Evolutionary conservation across 92 coral and sea anemone species (phyloP), one percentile per base, ranked within the genome.

Genomic region (Pocillopora meandrina): DNA sequence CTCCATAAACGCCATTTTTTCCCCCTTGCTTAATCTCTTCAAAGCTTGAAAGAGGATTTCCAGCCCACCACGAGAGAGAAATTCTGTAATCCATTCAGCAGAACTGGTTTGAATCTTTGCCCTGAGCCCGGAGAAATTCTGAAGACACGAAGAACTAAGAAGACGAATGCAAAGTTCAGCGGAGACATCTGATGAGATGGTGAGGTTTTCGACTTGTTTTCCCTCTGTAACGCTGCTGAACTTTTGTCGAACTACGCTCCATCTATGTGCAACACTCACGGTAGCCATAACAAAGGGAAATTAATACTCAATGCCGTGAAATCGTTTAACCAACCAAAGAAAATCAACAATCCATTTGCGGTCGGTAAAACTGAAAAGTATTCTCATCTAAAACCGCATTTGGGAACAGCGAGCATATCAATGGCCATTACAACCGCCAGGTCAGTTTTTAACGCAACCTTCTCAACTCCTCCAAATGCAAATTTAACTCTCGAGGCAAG

Each of bases 111-210:
- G 86, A 14, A 96, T 86, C 72, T 92, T 94, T 60, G 92, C 62
- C 85, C 91, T 94, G 67, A 96, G 82, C 61, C 98, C 99, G n/a
- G 98, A 83, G 74, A 89, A 97, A 79, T 94, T 97, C 82, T 88
- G 98, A 64, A 92, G 77, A 19, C 89, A 91, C 15, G 97, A 95
- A 6, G 91, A 76, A 23, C 88, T 78, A 18, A 97, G 89, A 26
- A 94, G 87, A 5, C 95, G 98, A 62, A 97, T 85, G 76, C 99
- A 97, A 36, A 97, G 90, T 67, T 97, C 99, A 10, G 98, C 93
- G n/a, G 91, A 92, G 18, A 90, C 90, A 66, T 97, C 90, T 2
- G 83, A 76, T 3, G 98, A 92, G 57, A 94, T 71, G 9, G 95
- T 84, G 33, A 63, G 70, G 34, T n/a, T 77, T 56, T 89, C 92